A percentile compares a stretch with the other conserved stretches of the same genome.
phyloP scores from a whole-genome alignment of 2,888 invertebrate genomes.

The Pachycephus smyrnensis region DNA sequence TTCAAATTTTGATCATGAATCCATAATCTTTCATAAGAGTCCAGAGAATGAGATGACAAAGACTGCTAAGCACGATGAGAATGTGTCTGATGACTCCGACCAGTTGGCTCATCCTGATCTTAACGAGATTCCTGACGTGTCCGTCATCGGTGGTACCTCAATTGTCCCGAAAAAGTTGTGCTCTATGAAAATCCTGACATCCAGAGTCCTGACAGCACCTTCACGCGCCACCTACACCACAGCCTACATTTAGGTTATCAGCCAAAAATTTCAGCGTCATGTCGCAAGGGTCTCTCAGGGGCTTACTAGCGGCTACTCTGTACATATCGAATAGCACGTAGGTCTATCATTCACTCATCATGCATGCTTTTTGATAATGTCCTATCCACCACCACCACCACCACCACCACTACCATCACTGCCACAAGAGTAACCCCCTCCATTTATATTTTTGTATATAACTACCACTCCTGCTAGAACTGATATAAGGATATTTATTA shows the following conservation, averaged over 20 bases:
- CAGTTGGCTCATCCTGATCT: conserved; percentile 10
- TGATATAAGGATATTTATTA: not conserved
- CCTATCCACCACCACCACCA: not conserved
- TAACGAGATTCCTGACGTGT: conserved; percentile 54
- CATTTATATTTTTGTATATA: not conserved
- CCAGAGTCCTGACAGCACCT: conserved; percentile 60
- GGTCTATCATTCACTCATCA: conserved; percentile 55
- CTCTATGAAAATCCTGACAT: conserved; percentile 57
- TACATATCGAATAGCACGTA: conserved; percentile 61
- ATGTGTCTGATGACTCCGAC: not conserved
- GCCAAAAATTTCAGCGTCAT: conserved; percentile 32
- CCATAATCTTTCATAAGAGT: not conserved
- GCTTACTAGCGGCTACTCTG: conserved; percentile 59
- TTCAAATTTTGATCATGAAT: not conserved
- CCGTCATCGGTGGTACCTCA: conserved; percentile 49
- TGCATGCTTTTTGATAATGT: conserved; percentile 37
- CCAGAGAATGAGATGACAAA: not conserved
- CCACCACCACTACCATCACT: not conserved
- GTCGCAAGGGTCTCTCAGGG: conserved; percentile 52
- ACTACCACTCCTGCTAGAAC: not conserved
- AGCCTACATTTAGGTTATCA: conserved; percentile 60
- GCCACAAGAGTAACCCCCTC: not conserved
- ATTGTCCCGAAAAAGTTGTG: conserved; percentile 54
- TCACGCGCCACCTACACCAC: conserved; percentile 64
- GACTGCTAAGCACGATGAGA: not conserved